Evolutionary conservation across 2,797 vertebrate genomes (phyloP).

Genomic region (Borostomias antarcticus): DNA sequence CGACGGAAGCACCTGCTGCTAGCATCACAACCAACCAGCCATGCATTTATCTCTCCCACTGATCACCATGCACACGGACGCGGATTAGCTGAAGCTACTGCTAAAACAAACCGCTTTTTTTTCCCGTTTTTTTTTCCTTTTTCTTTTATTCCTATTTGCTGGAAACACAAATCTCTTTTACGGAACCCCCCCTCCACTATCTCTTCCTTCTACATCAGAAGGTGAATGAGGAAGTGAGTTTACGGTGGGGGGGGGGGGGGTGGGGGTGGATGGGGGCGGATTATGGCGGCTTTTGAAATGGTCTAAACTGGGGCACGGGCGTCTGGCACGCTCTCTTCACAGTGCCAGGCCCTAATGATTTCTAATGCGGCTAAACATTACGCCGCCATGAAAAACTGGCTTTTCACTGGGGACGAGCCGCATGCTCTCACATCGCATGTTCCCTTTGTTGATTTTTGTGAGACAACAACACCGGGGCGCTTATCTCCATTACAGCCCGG

Average conservation of each 20-base stretch:
- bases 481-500: constrained; percentile 77
- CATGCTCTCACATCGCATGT: constrained; percentile 79
- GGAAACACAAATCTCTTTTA: constrained; percentile 36
- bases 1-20: constrained; percentile 63
- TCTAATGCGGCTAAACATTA: constrained; percentile 77
- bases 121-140: constrained; percentile 24
- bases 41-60: constrained; percentile 56
- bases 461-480: constrained; percentile 72
- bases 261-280: constrained; percentile 37
- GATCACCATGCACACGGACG: constrained; percentile 56
- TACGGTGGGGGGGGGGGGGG: constrained; percentile 9
- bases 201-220: constrained; percentile 56
- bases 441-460: constrained; percentile 78
- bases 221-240: constrained; percentile 58
- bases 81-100: constrained; percentile 53
- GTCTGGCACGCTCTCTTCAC: constrained; percentile 60
- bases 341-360: constrained; percentile 72
- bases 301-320: constrained; percentile 62
- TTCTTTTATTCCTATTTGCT: too few species aligned
- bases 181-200: constrained; percentile 14
- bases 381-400: constrained; percentile 59
- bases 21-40: constrained; percentile 47
- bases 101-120: constrained; percentile 42
- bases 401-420: constrained; percentile 65
- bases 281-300: constrained; percentile 57